Evolutionary conservation across 2,797 vertebrate species (phyloP), one percentile per base, ranked within the genome.

Genomic region (Manis pentadactyla): DNA sequence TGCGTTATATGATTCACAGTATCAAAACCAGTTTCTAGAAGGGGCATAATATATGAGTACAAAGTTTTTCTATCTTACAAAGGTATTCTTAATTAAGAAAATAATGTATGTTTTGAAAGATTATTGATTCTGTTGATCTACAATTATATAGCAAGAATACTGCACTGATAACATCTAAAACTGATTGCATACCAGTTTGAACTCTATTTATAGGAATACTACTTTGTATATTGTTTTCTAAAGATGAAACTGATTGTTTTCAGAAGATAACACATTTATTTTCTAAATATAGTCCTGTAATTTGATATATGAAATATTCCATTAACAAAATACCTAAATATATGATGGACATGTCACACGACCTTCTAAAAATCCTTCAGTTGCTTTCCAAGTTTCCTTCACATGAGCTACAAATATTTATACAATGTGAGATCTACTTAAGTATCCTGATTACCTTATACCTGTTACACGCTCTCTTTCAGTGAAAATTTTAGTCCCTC

Each of bases 161-260:
- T 97, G 19, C 42, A 79, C 23, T 93, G 87, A 68, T 21, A 82
- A 75, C 93, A 27, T 93, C 86, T 97, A 96, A 96, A 96, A 27
- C 29, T 94, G 61, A 94, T 64, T 93, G 71, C 96, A 73, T 69
- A 94, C 55, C 82, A 93, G 81, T 93, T 97, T 95, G 79, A 96
- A 82, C 5, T 92, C 1, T 23, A 18, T 63, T 90, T 97, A 92
- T 69, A 94, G 64, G 31, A 27, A 25, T 46, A 71, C 1, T 49
- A 29, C 23, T 94, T 90, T 94, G 25, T 90, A 63, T 15, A 8
- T 90, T 88, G 74, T 96, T 95, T 86, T 46, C 68, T 39, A 23
- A 95, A 87, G 53, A 96, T 53, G 39, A 71, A 94, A 61, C 0
- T 6, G 53, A 57, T 75, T 9, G 10, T 94, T 96, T 94, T 39